Evolutionary conservation across 2,113 vertebrate species (phyloP), one percentile per base, ranked within the genome.

Genomic region (Atlantisia rogersi): DNA sequence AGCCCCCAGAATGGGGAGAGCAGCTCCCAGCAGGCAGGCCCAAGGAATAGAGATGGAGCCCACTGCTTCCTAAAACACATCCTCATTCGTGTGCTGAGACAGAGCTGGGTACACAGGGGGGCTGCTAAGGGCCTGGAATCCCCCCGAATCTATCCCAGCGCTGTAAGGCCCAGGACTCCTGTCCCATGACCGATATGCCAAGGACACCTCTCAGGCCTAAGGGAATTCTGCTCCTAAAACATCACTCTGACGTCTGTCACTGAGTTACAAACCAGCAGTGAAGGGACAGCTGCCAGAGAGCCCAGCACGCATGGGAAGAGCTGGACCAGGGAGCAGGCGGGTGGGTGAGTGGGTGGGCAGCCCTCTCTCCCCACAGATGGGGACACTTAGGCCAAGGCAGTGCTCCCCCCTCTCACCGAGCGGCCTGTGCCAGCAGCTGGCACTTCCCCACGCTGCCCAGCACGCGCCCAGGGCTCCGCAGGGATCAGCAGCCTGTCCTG

Each of bases 81-180:
- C 97, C 94, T 89, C 75, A 35, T 32, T 63, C 1, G 10, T 4
- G 70, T 94, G 96, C 92, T 84, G 3, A 28, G 26, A 97, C 95
- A 94, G 91, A 67, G 88, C 78, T 40, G 64, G 97, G 92, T 89
- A 96, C 95, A 97, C 96, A 92, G 17, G 86, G 77, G 77, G 94
- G 91, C 97, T 95, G 71, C 96, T 88, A 90, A 7, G 67, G 93
- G 97, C 98, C 4, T 79, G 81, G 91, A 96, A 97, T 46, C 6
- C 42, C 16, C 42, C 42, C 7, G 90, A 90, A 87, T 92, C 95
- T 95, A 93, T 97, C 97, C 97, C 93, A 95, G 97, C 95, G 96
- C 84, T 95, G 88, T 91, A 94, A 98, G 97, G 97, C 97, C 97
- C 97, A 94, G 97, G 97, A 96, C 87, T 84, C 91, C 3, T 44